A percentile compares a stretch with the other conserved stretches of the same genome.
Conservation (phyloP, 2,113 vertebrate species). For the Orthochromis indermauri region DNA sequence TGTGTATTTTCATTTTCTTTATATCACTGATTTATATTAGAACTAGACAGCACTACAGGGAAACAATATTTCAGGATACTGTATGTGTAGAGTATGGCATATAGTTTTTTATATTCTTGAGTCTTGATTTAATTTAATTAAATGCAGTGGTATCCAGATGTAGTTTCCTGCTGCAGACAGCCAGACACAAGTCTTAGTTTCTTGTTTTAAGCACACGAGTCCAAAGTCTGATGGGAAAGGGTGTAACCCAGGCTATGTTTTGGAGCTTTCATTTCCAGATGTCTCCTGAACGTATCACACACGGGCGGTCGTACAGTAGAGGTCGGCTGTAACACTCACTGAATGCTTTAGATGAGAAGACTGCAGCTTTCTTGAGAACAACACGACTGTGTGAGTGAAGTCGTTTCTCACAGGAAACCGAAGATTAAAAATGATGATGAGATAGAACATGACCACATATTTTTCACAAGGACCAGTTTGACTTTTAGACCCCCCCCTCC, state of each 20-base stretch:
- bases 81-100: neutral
- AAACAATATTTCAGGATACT: neutral
- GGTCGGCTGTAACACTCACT: neutral
- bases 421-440: neutral
- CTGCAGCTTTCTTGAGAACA: neutral
- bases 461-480: fast-evolving
- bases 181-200: neutral
- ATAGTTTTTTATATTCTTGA: neutral
- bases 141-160: neutral
- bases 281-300: neutral
- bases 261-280: neutral
- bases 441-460: neutral
- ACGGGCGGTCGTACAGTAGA: neutral
- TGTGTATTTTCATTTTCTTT: neutral
- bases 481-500: fast-evolving
- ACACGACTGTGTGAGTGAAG: neutral
- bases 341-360: fast-evolving
- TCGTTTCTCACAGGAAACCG: neutral
- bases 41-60: neutral
- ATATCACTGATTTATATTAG: neutral
- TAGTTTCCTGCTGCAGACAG: neutral
- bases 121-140: neutral
- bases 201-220: neutral
- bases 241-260: neutral
- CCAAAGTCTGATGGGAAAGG: neutral